Percentiles rank a stretch among this genome's conserved stretches.
Conservation (phyloP, 2,888 invertebrate genomes). For the Hirtodrosophila alboralis region DNA sequence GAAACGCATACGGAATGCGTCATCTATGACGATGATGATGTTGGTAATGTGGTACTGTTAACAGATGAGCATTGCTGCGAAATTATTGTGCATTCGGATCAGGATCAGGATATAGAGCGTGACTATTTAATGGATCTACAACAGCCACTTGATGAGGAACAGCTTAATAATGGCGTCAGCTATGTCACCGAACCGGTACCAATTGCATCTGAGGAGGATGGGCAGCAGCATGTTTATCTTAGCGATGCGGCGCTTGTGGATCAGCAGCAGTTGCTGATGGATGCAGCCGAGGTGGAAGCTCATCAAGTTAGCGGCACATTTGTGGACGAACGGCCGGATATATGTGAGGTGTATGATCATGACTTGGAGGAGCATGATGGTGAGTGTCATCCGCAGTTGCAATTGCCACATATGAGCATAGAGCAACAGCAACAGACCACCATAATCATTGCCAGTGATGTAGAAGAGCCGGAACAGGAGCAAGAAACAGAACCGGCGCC, state of each 20-base stretch:
- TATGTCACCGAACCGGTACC: conserved; percentile 27
- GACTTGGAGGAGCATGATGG: conserved; percentile 68
- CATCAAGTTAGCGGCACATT: conserved; percentile 39
- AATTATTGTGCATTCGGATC: conserved; percentile 54
- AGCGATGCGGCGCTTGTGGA: conserved; percentile 63
- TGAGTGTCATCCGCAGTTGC: conserved; percentile 21
- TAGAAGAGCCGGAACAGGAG: conserved; percentile 17
- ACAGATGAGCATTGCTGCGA: conserved; percentile 63
- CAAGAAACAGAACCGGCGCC: background rate
- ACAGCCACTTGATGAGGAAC: conserved; percentile 14
- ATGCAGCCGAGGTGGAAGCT: conserved; percentile 47
- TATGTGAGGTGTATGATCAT: conserved; percentile 64
- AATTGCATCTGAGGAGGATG: conserved; percentile 23
- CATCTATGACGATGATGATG: conserved; percentile 65
- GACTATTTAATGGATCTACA: conserved; percentile 46
- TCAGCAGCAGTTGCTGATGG: conserved; percentile 33
- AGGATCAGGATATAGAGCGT: conserved; percentile 43
- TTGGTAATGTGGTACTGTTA: conserved; percentile 56
- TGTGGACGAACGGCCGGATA: conserved; percentile 58
- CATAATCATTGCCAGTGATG: conserved; percentile 21
- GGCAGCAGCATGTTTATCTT: conserved; percentile 54
- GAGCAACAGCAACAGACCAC: conserved; percentile 18
- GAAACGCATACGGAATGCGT: conserved; percentile 34
- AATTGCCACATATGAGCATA: conserved; percentile 21
- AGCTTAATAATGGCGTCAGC: conserved; percentile 24